phyloP scores from a whole-genome alignment of 2,113 vertebrate genomes.

The Megaptera novaeangliae region DNA sequence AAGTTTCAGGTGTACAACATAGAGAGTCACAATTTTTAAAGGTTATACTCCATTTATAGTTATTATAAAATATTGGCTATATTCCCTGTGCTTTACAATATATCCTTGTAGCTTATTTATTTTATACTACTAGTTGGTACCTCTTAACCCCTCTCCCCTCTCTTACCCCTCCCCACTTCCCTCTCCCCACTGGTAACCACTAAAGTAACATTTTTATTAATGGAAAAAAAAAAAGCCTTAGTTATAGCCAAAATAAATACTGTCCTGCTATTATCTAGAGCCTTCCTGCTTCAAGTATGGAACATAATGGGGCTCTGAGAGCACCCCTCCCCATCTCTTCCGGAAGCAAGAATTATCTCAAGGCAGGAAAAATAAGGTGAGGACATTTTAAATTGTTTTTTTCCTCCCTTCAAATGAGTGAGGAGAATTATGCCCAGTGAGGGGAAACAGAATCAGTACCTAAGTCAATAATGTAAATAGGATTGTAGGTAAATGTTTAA shows the following conservation, averaged over 20 bases:
- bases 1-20: not conserved
- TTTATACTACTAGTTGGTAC: not conserved
- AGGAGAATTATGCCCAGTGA: not conserved
- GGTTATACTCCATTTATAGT: not conserved
- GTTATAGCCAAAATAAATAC: not conserved
- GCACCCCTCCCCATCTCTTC: not conserved
- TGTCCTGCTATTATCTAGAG: not conserved
- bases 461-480: not conserved
- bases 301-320: not conserved
- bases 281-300: not conserved
- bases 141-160: not conserved
- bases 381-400: not conserved
- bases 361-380: not conserved
- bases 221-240: not conserved
- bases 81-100: not conserved
- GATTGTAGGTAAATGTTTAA: not conserved
- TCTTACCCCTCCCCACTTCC: not conserved
- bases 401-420: not conserved
- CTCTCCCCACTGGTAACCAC: not conserved
- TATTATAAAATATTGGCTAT: not conserved
- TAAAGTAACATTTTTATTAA: not conserved
- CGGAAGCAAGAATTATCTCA: not conserved
- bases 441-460: not conserved
- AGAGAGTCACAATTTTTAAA: not conserved
- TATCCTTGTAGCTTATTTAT: not conserved